Evolutionary conservation across 2,888 invertebrate species (phyloP).

Genomic region (Leptopilina syphax): DNA sequence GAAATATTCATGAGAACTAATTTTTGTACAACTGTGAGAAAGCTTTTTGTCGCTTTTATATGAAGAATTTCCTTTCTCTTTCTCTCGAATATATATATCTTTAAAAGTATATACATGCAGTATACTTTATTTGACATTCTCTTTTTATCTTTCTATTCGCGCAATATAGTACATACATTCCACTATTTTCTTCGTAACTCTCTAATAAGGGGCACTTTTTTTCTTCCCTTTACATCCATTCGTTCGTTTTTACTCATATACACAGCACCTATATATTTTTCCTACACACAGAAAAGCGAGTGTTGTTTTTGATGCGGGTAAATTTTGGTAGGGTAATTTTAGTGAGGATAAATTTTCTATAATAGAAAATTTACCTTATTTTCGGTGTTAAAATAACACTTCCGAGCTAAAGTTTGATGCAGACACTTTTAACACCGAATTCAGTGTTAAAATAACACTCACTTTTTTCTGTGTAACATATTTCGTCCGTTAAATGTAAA

Average conservation of each 20-base stretch:
- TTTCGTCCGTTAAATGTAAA: not conserved
- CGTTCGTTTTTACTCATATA: not conserved
- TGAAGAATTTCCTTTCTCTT: not conserved
- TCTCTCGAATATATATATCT: no score
- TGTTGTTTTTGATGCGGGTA: no score
- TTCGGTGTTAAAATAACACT: no score
- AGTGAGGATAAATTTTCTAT: no score
- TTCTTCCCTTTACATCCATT: not conserved
- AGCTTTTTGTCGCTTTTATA: not conserved
- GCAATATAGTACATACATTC: not conserved
- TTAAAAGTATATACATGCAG: not conserved
- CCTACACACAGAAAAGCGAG: no score
- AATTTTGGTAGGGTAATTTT: no score
- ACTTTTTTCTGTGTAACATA: no score
- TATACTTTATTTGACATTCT: constrained; percentile 3
- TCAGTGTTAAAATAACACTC: no score
- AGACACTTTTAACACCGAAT: no score
- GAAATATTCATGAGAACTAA: constrained; percentile 5
- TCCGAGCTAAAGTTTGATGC: no score
- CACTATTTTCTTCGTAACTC: not conserved
- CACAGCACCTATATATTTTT: not conserved
- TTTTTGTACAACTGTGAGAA: not conserved
- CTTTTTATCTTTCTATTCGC: constrained; percentile 7
- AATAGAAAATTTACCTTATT: no score
- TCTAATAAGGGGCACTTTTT: constrained; percentile 16